Conservation (phyloP, 1,140 invertebrate genomes). For the Diorhabda sublineata region DNA sequence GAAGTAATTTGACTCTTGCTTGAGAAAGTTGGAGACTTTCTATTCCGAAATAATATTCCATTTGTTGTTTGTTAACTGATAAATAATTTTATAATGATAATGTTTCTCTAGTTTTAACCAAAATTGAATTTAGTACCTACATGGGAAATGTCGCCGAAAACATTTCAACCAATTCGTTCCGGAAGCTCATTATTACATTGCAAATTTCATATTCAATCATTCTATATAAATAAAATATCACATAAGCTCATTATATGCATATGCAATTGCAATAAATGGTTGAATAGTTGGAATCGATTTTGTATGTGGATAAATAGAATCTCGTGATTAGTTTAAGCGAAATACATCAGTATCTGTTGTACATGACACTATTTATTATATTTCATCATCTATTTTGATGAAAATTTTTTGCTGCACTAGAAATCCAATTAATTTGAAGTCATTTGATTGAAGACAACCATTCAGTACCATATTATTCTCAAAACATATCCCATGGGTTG, state of each 20-base stretch:
- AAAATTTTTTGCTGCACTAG: too few relatives aligned
- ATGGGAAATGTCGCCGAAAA: background rate
- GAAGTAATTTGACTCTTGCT: too few relatives aligned
- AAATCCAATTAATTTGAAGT: too few relatives aligned
- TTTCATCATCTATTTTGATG: too few relatives aligned
- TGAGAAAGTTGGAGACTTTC: too few relatives aligned
- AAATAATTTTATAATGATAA: background rate
- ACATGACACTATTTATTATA: too few relatives aligned
- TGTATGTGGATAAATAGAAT: background rate
- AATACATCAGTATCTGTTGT: background rate
- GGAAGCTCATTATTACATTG: constrained; percentile 2
- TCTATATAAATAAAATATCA: constrained; percentile 1
- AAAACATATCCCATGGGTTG: too few relatives aligned
- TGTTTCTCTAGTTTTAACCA: background rate
- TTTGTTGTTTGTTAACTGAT: too few relatives aligned
- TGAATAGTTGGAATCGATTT: background rate
- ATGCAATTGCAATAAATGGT: background rate
- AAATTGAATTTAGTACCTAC: background rate
- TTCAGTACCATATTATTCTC: too few relatives aligned
- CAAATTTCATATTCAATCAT: background rate
- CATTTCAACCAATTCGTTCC: background rate
- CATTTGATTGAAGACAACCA: too few relatives aligned
- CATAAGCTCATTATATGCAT: background rate
- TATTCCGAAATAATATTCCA: too few relatives aligned
- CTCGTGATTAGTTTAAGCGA: background rate